Evolutionary conservation across 2,113 vertebrate species (phyloP).

Genomic region (Choloepus hoffmanni): DNA sequence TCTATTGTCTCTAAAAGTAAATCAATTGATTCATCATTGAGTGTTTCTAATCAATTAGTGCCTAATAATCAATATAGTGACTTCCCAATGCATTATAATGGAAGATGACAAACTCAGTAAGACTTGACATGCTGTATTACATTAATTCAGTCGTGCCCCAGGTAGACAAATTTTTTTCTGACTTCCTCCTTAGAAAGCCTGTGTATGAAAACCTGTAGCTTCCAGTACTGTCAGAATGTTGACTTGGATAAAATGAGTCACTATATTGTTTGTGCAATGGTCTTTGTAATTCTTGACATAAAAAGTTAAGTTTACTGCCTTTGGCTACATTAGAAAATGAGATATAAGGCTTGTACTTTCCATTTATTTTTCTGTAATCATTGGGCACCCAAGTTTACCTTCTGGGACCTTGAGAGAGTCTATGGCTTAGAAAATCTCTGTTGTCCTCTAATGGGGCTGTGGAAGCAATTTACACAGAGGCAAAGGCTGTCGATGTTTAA

Average conservation of each 20-base stretch:
- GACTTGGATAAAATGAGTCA: neutral
- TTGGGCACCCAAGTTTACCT: neutral
- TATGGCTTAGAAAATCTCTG: neutral
- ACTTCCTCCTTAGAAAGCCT: neutral
- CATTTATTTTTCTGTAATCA: neutral
- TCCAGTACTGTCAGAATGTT: neutral
- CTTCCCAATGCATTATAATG: neutral
- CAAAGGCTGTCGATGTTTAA: neutral
- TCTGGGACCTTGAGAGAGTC: neutral
- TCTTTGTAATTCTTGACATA: neutral
- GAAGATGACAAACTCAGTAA: neutral
- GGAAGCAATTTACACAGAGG: neutral
- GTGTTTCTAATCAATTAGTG: constrained; percentile 5
- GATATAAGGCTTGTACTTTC: neutral
- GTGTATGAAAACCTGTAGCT: neutral
- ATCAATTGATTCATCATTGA: neutral
- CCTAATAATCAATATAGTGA: neutral
- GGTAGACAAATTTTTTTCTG: neutral
- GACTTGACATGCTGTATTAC: neutral
- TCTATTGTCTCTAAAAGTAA: neutral
- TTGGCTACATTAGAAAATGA: neutral
- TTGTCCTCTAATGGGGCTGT: neutral
- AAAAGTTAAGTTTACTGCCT: neutral
- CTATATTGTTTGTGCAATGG: neutral
- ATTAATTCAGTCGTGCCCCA: neutral